Percentiles rank a stretch among this genome's conserved stretches.
Evolutionary conservation across 2,113 vertebrate genomes (phyloP).

Genomic region (Salvelinus alpinus): DNA sequence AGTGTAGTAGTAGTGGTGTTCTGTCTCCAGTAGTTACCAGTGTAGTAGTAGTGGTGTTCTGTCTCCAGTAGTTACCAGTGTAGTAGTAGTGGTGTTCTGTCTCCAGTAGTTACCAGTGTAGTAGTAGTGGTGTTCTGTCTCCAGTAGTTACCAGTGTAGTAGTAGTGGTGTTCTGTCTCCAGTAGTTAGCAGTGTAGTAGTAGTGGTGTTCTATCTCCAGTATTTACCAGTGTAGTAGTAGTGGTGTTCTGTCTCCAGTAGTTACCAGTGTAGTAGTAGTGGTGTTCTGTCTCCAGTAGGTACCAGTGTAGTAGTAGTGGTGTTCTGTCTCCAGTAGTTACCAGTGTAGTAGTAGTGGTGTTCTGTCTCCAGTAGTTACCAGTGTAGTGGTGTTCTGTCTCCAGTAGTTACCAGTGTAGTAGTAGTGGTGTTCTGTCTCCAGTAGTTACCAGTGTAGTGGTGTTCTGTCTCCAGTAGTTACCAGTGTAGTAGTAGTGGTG

Average conservation of each 20-base stretch:
- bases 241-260: too few species aligned
- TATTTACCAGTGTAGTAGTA: background rate
- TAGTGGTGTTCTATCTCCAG: background rate
- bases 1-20: conserved; percentile 7
- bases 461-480: conserved; percentile 31
- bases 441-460: conserved; percentile 16
- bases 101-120: too few species aligned
- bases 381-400: conserved; percentile 24
- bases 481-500: background rate
- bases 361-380: too few species aligned
- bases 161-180: too few species aligned
- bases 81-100: background rate
- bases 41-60: conserved; percentile 18
- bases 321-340: too few species aligned
- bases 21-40: background rate
- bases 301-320: background rate
- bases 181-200: background rate
- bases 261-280: too few species aligned
- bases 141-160: background rate
- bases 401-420: conserved; percentile 19
- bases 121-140: too few species aligned
- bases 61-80: conserved; percentile 24
- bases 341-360: too few species aligned
- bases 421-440: conserved; percentile 26
- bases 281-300: background rate